Evolutionary conservation across 2,113 vertebrate genomes (phyloP).

Genomic region (Smithornis capensis): DNA sequence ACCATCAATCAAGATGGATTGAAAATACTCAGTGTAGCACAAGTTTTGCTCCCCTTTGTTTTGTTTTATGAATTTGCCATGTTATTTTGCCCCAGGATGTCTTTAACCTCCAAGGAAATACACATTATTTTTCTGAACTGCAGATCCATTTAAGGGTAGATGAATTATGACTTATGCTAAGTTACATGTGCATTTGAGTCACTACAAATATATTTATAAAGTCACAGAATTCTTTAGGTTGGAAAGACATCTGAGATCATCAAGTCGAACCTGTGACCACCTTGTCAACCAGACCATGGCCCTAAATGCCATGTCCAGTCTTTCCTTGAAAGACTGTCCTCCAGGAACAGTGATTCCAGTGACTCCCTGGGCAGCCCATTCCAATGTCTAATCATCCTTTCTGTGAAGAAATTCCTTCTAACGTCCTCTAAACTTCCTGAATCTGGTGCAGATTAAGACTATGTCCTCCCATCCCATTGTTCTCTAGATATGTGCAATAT

Average conservation of each 20-base stretch:
- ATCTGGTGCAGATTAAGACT: accelerated
- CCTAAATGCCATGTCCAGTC: background rate
- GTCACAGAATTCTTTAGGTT: background rate
- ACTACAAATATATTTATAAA: background rate
- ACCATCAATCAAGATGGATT: background rate
- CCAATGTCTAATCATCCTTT: background rate
- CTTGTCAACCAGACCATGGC: background rate
- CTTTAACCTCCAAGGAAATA: background rate
- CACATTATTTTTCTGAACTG: background rate
- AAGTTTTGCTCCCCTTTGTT: background rate
- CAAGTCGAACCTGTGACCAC: background rate
- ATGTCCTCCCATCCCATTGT: background rate
- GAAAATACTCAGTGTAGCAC: background rate
- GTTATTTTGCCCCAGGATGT: background rate
- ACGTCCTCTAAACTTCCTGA: accelerated
- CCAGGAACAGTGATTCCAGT: background rate
- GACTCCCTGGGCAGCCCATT: background rate
- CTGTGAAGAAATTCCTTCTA: background rate
- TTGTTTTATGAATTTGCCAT: background rate
- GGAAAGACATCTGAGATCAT: background rate
- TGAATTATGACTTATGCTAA: background rate
- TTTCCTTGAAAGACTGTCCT: background rate
- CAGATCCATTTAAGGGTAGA: background rate
- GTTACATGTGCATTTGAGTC: background rate
- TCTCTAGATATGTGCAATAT: background rate